Base-by-base conservation (phyloP, 2,888 invertebrate species). In the Drosophila fungiperda region DNA sequence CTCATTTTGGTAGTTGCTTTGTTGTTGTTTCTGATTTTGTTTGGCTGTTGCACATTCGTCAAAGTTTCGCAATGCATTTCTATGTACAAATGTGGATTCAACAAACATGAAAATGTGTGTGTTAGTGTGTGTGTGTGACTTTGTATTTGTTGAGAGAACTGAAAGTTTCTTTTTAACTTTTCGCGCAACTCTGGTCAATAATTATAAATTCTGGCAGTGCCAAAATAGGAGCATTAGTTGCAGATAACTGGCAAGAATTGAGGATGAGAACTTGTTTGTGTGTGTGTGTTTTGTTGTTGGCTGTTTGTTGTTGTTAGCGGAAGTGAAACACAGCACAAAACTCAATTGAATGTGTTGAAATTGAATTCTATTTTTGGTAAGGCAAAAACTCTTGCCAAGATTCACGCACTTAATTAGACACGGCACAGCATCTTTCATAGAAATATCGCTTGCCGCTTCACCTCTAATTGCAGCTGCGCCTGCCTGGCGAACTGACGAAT, bases 81-180 rank as follows among this genome's bases (percentile, higher is more conserved):
- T 87, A 90, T 91, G 91, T 91, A 89, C 90, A 87, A 90, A 90
- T 90, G 90, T 91, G 91, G 91, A 91, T 91, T 86, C 90, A 4
- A 3, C 15, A 4, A 15, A 12, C 20, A 2, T 23, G 20, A 20
- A 20, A 20, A 7, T 45, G 6, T 53, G 9, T 73, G 32, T 65
- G 52, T 88, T 23, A 38, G 20, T 33, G 9, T 57, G 9, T 63
- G 33, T 67, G 48, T 86, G 35, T 61, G 58, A 38, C 17, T 29
- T 33, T 49, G 15, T 29, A 26, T 66, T 69, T 68, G 67, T 23
- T 48, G 61, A 23, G 40, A 33, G 17, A 59, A n/a, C 17, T 62
- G 64, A 64, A 61, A 71, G 63, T 70, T 75, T 70, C 65, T 70
- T 74, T 73, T 58, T 59, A 20, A 67, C 66, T 82, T 65, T 42